Evolutionary conservation across 30 jellyfish, hydroid and myxozoan genomes (phyloP), one percentile per base, ranked within the genome.

Genomic region (Morbakka virulenta): DNA sequence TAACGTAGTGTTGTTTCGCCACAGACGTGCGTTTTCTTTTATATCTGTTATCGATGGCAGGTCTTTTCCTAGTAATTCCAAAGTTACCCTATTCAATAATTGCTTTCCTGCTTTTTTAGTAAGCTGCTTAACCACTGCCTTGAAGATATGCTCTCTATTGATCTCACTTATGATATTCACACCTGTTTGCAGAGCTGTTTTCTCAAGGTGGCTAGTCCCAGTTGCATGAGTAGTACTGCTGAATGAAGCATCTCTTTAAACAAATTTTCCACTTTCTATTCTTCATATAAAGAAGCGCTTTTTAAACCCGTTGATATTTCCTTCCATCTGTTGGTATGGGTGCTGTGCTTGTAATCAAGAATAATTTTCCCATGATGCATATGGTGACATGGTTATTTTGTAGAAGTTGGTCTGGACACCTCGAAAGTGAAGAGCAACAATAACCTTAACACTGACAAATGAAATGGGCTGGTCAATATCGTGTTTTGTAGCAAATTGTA

Each of bases 221-320:
- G 83, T 31, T 52, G 22, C 11, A 76, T 28, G 9, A 30, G 69
- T 13, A 73, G 87, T 28, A 36, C 36, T 20, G 33, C 13, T 6
- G 75, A 4, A 22, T 62, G 27, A 13, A 30, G 17, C 29, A 76
- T 21, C 2, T 85, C 86, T 29, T 48, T 35, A 31, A 76, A 62
- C 14, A 76, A 2, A 24, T 65, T 31, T 14, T 85, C 86, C 14
- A 76, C 24, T 28, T 85, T 85, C 24, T 30, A 76, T 9, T 85
- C 87, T 14, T 72, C 26, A 26, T 23, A 82, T 3, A 65, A 6
- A 12, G 23, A 67, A 4, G 27, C 70, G 32, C 77, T 69, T 6
- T 78, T n/a, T 21, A 17, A 69, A 69, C 3, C 27, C 79, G 3
- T 12, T 4, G 30, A 76, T 62, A n/a, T 80, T 52, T 11, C 25